Conservation (phyloP, 2,113 vertebrate genomes). For the Albula goreensis region DNA sequence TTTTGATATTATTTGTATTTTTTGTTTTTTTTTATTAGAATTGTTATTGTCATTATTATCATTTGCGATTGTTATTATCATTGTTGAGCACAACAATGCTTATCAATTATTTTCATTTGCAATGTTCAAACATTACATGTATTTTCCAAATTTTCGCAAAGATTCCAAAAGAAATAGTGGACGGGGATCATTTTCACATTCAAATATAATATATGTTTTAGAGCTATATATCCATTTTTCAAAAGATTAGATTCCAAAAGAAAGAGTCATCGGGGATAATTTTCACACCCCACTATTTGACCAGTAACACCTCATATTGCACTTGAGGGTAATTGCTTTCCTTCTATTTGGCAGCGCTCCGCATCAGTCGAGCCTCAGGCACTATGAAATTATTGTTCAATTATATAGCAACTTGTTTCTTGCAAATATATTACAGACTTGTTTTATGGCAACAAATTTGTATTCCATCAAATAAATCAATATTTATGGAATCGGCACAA, state of each 20-base stretch:
- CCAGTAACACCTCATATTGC: conserved; percentile 28
- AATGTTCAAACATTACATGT: no score
- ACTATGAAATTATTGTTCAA: conserved; percentile 48
- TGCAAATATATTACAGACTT: conserved; percentile 44
- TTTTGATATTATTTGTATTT: no score
- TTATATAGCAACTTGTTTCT: conserved; percentile 51
- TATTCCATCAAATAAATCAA: conserved; percentile 52
- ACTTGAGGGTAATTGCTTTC: conserved; percentile 40
- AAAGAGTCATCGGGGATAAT: conserved; percentile 38
- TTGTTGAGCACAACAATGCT: no score
- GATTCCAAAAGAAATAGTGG: no score
- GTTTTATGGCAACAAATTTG: conserved; percentile 51
- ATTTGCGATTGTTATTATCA: no score
- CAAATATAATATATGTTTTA: no score
- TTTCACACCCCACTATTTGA: conserved; percentile 28
- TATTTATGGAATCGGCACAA: conserved; percentile 38
- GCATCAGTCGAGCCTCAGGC: conserved; percentile 43
- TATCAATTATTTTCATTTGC: no score
- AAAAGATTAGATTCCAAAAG: conserved; percentile 37
- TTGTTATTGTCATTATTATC: no score
- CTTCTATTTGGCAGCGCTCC: conserved; percentile 42
- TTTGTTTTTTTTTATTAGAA: no score
- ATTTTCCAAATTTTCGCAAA: no score
- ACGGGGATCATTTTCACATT: no score
- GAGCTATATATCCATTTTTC: no score